Evolutionary conservation across 2,888 invertebrate genomes (phyloP), one percentile per base, ranked within the genome.

Genomic region (Perizoma affinitatum): DNA sequence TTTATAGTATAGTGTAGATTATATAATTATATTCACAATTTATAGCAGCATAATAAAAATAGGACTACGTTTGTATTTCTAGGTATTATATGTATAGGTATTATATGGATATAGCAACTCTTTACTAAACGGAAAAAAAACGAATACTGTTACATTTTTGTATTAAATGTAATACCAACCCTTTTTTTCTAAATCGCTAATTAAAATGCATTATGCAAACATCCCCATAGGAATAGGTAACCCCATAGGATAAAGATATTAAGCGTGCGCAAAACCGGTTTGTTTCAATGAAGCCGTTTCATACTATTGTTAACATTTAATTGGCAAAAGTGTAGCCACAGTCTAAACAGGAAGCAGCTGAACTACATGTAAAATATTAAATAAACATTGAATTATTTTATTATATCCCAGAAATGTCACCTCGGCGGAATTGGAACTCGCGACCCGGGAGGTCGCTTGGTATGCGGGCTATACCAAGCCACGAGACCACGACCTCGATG

Each of bases 301-400:
- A 74, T 56, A 73, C 85, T 79, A 86, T 88, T 90, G 89, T 89
- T 82, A 88, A 86, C 87, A 83, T 83, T 87, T 88, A 88, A 88
- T 89, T 88, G 82, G 81, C 76, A 82, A 81, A 79, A 82, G 76
- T 75, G 77, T 77, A 71, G 36, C 71, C 83, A 86, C 83, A 83
- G 69, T 81, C 80, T 41, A 40, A 36, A 34, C 36, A 33, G 40
- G 6, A 11, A 33, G n/a, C 42, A 55, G 61, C 56, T 53, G 8
- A 33, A 38, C 43, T 38, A 3, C 5, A 38, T 38, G 22, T 22
- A 22, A 22, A 22, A 22, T 22, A 22, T 22, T 22, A 22, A 22
- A 22, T 22, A 22, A 22, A 22, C 3, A 22, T 22, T 22, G 3
- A 22, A 22, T 22, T 1, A 22, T 22, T 22, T 1, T 22, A 22